Percentiles rank a stretch among this genome's conserved stretches.
Evolutionary conservation across 2,797 vertebrate genomes (phyloP).

Genomic region (Cetoscarus ocellatus): DNA sequence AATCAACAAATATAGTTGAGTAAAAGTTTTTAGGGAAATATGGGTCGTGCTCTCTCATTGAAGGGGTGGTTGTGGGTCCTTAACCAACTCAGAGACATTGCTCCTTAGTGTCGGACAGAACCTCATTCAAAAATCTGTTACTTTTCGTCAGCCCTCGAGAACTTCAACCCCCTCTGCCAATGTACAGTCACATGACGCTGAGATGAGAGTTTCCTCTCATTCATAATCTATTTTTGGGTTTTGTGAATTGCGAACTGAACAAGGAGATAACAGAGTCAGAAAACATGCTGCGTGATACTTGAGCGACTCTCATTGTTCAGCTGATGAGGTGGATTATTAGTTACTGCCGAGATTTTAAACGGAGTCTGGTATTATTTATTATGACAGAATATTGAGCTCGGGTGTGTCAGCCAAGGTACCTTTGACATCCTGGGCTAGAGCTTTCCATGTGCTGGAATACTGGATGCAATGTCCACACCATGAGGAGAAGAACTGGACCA

Average conservation of each 20-base stretch:
- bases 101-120: not conserved
- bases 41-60: too few species aligned
- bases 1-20: too few species aligned
- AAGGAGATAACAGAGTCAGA: rapidly evolving
- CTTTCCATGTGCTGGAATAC: slow-evolving; percentile 93
- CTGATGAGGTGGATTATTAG: not conserved
- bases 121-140: not conserved
- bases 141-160: not conserved
- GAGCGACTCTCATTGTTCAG: rapidly evolving
- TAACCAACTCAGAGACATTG: too few species aligned
- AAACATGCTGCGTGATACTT: rapidly evolving
- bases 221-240: rapidly evolving
- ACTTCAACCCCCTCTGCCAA: rapidly evolving
- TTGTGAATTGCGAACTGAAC: slow-evolving; percentile 1
- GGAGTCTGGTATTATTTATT: not conserved
- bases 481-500: slow-evolving; percentile 95
- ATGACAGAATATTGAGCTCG: not conserved
- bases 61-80: too few species aligned
- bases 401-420: slow-evolving; percentile 72
- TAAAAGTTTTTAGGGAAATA: too few species aligned
- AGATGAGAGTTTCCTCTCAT: rapidly evolving
- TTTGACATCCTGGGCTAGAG: slow-evolving; percentile 90
- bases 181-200: rapidly evolving
- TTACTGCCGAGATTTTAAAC: not conserved
- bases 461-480: slow-evolving; percentile 96